Evolutionary conservation across 2,888 invertebrate species (phyloP), one percentile per base, ranked within the genome.

Genomic region (Cataglyphis altisquamis): DNA sequence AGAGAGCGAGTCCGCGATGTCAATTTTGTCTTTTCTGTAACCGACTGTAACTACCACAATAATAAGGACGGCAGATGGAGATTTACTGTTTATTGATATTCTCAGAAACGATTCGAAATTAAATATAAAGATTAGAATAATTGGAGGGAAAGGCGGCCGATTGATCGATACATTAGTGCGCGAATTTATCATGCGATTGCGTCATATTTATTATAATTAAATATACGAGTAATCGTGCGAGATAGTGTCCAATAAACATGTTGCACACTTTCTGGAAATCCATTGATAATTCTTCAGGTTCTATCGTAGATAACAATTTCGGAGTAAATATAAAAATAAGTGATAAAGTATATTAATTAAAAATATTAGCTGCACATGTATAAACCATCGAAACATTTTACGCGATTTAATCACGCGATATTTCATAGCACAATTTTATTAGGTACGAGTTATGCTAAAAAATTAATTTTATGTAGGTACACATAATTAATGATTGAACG

Each of bases 161-260:
- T 41, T 45, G 15, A 8, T 68, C 12, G 57, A 39, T 64, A 36
- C 45, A n/a, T 29, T 45, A 45, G 12, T n/a, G 63, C 6, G 45
- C 48, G 57, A 78, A 60, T 60, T 41, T 60, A 32, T 48, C 48
- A 48, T 39, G 36, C 68, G 78, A 62, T 80, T 70, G 36, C 36
- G 36, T 70, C 78, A 80, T 36, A 18, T 80, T 80, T 80, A 48
- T 80, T 80, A 62, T 70, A 70, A 70, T 25, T 25, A 48, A 48
- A 39, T 18, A 21, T 41, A 29, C 10, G 78, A 45, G 60, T 12
- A 68, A 45, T 36, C 36, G 36, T 9, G 45, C n/a, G 68, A 70
- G 78, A 78, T 78, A 78, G 18, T 45, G 45, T 62, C 32, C 32
- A 78, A 78, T 70, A 78, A 78, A 60, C 32, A 60, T 48, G 60